A percentile compares a stretch with the other conserved stretches of the same genome.
These are phyloP conservation scores for Drosophila sp. DNA, from an alignment of 1,140 invertebrate species.

Conservation along the genomic window DNA sequence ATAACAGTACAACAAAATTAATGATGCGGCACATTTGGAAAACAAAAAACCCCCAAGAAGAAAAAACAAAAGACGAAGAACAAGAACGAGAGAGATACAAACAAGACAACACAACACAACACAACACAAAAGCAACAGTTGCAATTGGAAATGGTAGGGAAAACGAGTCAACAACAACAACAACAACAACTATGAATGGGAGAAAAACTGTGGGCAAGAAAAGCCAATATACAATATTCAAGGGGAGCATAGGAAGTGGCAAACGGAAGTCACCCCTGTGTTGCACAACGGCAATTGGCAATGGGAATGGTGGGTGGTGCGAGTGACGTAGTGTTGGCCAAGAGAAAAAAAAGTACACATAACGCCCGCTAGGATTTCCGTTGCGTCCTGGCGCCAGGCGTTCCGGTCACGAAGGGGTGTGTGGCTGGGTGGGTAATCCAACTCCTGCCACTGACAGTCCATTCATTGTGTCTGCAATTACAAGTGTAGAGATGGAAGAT, in stretches of 20 bases:
- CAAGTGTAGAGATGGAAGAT: conserved; percentile 6
- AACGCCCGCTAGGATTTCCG: conserved; percentile 38
- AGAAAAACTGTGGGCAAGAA: conserved; percentile 21
- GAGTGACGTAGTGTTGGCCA: not conserved
- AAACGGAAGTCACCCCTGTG: conserved; percentile 37
- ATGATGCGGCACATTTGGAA: conserved; percentile 73
- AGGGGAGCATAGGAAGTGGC: conserved; percentile 17
- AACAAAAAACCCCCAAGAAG: conserved; percentile 37
- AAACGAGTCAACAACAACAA: conserved; percentile 2
- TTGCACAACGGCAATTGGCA: conserved; percentile 30
- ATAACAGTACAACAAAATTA: conserved; percentile 76
- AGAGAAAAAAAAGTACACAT: conserved; percentile 11
- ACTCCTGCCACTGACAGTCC: not conserved
- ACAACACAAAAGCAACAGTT: conserved; percentile 65
- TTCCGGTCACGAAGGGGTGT: conserved; percentile 1
- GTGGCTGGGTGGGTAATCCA: not conserved
- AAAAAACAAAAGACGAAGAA: conserved; percentile 15
- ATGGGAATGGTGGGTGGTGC: not conserved
- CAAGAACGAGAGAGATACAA: not conserved
- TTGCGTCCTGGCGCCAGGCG: conserved; percentile 21
- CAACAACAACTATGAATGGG: conserved; percentile 10
- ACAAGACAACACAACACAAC: not conserved
- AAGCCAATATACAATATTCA: conserved; percentile 25
- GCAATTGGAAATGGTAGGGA: conserved; percentile 26
- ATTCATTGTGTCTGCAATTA: conserved; percentile 19